Conservation (phyloP, 2,888 invertebrate genomes). For the Pristionchus entomophagus region DNA sequence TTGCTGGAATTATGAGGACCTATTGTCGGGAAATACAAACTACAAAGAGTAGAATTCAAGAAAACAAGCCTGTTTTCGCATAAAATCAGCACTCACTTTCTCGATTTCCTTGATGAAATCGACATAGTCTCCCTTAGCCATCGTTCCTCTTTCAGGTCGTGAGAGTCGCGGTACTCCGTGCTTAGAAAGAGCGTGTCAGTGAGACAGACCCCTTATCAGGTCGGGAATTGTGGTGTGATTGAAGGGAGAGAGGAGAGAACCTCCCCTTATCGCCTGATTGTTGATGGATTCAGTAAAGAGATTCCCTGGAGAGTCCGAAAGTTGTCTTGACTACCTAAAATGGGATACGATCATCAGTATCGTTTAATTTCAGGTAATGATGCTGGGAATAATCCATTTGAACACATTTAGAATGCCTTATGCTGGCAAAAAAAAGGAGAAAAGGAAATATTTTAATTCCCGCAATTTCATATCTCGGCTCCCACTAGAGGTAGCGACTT, state of each 20-base stretch:
- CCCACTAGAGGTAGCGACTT: too few relatives aligned
- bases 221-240: not conserved
- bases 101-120: slow-evolving; percentile 41
- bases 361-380: too few relatives aligned
- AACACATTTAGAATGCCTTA: too few relatives aligned
- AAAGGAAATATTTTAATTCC: too few relatives aligned
- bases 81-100: not conserved
- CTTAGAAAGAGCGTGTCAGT: not conserved
- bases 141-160: not conserved
- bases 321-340: not conserved
- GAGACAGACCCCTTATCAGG: slow-evolving; percentile 9
- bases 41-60: too few relatives aligned
- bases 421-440: too few relatives aligned
- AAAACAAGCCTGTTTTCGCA: not conserved
- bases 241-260: not conserved
- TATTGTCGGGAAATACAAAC: too few relatives aligned
- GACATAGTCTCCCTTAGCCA: not conserved
- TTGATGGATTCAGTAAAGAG: not conserved
- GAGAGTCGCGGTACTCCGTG: not conserved
- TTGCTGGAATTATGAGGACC: too few relatives aligned
- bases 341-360: too few relatives aligned
- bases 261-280: slow-evolving; percentile 25
- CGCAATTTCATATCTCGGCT: too few relatives aligned
- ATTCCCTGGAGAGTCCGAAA: not conserved
- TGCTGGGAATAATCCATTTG: too few relatives aligned